phyloP scores from a whole-genome alignment of 1,140 invertebrate genomes.

The Portunus trituberculatus region DNA sequence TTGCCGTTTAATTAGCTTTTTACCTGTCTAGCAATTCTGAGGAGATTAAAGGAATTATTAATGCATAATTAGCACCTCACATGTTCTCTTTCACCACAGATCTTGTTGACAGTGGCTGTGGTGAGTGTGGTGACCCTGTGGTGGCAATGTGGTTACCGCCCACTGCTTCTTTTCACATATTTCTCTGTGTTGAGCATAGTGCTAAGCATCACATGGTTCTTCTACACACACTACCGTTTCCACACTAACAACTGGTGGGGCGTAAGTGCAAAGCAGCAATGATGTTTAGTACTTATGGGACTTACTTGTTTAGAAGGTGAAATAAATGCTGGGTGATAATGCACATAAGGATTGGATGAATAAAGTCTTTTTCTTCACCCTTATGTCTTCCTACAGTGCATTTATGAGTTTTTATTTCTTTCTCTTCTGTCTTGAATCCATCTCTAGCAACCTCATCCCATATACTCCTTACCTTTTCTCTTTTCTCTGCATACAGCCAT shows the following conservation, averaged over 20 bases:
- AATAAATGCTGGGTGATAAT: no score
- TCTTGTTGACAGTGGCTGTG: background rate
- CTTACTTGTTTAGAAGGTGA: no score
- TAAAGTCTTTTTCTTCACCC: no score
- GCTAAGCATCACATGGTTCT: background rate
- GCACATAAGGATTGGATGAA: no score
- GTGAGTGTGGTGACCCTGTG: background rate
- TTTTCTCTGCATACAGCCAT: no score
- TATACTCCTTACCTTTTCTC: no score
- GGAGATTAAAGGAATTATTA: background rate
- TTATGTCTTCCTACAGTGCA: no score
- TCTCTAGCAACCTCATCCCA: no score
- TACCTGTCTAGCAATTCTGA: background rate
- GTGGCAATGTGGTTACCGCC: background rate
- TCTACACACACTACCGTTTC: slow-evolving; percentile 27
- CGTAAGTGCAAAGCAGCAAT: background rate
- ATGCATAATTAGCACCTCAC: background rate
- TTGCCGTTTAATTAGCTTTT: background rate
- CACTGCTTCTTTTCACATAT: background rate
- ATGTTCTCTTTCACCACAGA: background rate
- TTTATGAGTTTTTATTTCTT: no score
- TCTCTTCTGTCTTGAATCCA: no score
- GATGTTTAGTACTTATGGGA: no score
- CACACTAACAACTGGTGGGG: background rate
- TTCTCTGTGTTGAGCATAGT: background rate